phyloP scores from a whole-genome alignment of 2,113 vertebrate genomes.

The Notarius lentiginosus region DNA sequence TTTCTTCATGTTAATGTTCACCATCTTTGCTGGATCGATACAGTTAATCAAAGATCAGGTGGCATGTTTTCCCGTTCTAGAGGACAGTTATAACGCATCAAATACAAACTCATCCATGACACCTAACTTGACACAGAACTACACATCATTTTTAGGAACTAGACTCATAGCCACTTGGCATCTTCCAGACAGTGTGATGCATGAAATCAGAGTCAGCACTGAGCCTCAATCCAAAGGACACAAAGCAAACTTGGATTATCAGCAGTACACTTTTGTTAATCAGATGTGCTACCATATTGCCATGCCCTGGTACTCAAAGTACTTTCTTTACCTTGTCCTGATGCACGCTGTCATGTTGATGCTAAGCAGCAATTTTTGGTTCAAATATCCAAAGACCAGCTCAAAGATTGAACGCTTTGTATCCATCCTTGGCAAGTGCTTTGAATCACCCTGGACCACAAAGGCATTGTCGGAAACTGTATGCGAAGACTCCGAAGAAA shows the following conservation, averaged over 20 bases:
- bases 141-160: constrained; percentile 33
- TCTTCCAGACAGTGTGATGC: constrained; percentile 55
- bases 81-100: constrained; percentile 56
- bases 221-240: constrained; percentile 78
- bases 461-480: constrained; percentile 96
- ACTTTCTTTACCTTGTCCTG: constrained; percentile 95
- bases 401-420: constrained; percentile 99
- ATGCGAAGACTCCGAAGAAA: constrained; percentile 94
- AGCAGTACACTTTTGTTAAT: constrained; percentile 97
- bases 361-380: constrained; percentile 99
- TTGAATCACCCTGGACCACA: constrained; percentile 98
- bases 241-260: constrained; percentile 92
- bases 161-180: constrained; percentile 60
- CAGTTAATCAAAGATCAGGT: constrained; percentile 98
- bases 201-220: constrained; percentile 54
- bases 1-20: constrained; percentile 95
- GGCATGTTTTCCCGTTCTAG: constrained; percentile 88
- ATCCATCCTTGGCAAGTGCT: constrained; percentile 93
- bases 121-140: constrained; percentile 26
- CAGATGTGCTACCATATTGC: constrained; percentile 98
- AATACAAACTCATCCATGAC: constrained; percentile 6
- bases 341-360: constrained; percentile 95
- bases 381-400: constrained; percentile 97
- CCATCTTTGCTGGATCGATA: constrained; percentile 98
- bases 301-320: constrained; percentile 98